phyloP scores from a whole-genome alignment of 2,113 vertebrate genomes.

The Menidia beryllina region DNA sequence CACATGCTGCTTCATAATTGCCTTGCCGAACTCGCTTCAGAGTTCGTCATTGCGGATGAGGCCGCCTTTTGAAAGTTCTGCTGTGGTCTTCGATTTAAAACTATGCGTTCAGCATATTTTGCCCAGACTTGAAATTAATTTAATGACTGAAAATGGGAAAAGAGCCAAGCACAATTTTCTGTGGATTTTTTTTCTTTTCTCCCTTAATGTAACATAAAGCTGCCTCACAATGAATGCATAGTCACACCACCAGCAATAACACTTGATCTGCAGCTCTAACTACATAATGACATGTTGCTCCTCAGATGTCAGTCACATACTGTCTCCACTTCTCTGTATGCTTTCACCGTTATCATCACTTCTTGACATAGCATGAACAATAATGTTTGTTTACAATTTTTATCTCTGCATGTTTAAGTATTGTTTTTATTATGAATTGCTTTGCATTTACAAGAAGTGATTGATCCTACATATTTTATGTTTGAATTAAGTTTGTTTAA shows the following conservation, averaged over 20 bases:
- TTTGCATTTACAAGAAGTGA: background rate
- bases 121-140: constrained; percentile 55
- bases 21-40: constrained; percentile 26
- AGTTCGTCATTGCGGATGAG: background rate
- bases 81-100: constrained; percentile 42
- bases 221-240: constrained; percentile 74
- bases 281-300: constrained; percentile 64
- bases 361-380: background rate
- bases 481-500: background rate
- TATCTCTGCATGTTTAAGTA: background rate
- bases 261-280: constrained; percentile 67
- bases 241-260: constrained; percentile 75
- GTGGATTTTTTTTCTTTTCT: constrained; percentile 40
- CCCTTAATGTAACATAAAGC: constrained; percentile 51
- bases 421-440: background rate
- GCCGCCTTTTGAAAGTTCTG: constrained; percentile 17
- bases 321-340: constrained; percentile 10
- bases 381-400: background rate
- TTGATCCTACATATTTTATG: background rate
- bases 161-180: constrained; percentile 63
- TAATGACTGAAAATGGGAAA: constrained; percentile 51
- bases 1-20: constrained; percentile 36
- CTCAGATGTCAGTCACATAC: constrained; percentile 60
- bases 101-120: constrained; percentile 15
- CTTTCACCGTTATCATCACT: background rate